Percentiles rank a stretch among this genome's conserved stretches.
phyloP scores from a whole-genome alignment of 2,113 vertebrate genomes.

The Sphyrna mokarran region DNA sequence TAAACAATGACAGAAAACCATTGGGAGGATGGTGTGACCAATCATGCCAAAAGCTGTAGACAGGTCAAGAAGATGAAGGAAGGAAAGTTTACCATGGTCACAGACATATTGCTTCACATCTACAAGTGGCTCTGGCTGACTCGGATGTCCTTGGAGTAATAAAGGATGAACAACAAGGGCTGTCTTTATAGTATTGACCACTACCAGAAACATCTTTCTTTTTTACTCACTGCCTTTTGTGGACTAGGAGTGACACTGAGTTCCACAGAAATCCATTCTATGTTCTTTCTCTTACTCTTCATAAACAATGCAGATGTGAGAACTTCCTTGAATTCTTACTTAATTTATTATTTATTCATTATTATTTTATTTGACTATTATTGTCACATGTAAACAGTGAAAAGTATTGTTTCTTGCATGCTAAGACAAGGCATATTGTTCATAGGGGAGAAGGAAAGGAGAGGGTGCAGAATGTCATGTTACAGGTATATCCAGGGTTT shows the following conservation, averaged over 20 bases:
- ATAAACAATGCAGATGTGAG: neutral
- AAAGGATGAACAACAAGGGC: neutral
- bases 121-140: neutral
- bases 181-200: neutral
- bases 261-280: neutral
- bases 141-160: neutral
- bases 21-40: no score
- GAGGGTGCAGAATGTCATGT: no score
- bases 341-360: neutral
- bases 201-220: neutral
- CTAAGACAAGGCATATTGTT: no score
- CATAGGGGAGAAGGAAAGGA: no score
- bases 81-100: no score
- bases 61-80: no score
- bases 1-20: no score
- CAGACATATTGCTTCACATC: neutral
- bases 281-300: neutral
- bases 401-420: no score
- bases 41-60: no score
- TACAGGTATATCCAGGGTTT: no score
- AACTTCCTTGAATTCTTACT: no score
- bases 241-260: neutral
- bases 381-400: no score
- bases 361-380: neutral
- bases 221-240: neutral